Conservation (phyloP, 2,113 vertebrate species). For the Alces alces region DNA sequence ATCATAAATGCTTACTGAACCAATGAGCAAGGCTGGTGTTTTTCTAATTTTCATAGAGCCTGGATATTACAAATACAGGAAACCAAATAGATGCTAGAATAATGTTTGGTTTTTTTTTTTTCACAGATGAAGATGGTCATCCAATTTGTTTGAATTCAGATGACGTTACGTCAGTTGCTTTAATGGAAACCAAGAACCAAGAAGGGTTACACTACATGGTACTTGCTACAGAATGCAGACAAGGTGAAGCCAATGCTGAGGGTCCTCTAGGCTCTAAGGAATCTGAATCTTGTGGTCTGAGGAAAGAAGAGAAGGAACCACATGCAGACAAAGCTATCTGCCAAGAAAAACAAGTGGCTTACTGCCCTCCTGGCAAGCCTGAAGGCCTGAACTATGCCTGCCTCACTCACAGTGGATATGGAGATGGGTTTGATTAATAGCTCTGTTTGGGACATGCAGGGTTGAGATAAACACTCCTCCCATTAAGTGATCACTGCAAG, state of each 20-base stretch:
- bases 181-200: constrained; percentile 74
- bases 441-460: not conserved
- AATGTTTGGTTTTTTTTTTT: not conserved
- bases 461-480: not conserved
- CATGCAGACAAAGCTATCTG: constrained; percentile 51
- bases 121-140: constrained; percentile 56
- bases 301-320: constrained; percentile 60
- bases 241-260: constrained; percentile 41
- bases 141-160: constrained; percentile 48
- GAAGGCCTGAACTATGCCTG: constrained; percentile 60
- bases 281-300: not conserved
- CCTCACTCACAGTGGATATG: constrained; percentile 53
- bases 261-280: constrained; percentile 54
- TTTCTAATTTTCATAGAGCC: not conserved
- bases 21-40: not conserved
- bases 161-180: constrained; percentile 26
- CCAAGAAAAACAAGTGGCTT: constrained; percentile 63
- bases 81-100: not conserved
- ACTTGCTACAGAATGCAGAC: constrained; percentile 65
- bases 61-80: not conserved
- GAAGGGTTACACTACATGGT: constrained; percentile 81
- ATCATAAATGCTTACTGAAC: not conserved
- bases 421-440: constrained; percentile 53
- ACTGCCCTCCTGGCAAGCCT: not conserved
- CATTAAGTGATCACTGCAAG: not conserved